A percentile compares a stretch with the other conserved stretches of the same genome.
phyloP scores from a whole-genome alignment of 92 coral and sea anemone species.

The Scolanthus callimorphus region DNA sequence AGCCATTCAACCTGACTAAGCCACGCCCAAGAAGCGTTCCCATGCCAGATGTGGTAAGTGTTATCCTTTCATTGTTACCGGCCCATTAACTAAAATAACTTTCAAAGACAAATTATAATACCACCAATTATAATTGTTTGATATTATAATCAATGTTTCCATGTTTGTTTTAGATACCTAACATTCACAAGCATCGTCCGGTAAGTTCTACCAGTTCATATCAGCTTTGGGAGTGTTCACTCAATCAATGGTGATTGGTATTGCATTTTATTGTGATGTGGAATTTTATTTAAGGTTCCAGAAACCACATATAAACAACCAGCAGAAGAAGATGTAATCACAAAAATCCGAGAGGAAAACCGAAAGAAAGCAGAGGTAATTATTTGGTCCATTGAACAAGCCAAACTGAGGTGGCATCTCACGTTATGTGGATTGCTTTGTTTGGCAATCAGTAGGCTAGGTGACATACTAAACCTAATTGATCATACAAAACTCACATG shows the following conservation, averaged over 20 bases:
- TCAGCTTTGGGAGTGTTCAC: background rate
- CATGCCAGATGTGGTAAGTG: conserved; percentile 89
- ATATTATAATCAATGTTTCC: no score
- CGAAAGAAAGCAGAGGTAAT: conserved; percentile 92
- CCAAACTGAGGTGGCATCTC: no score
- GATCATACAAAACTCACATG: no score
- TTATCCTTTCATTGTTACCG: no score
- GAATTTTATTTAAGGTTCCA: conserved; percentile 64
- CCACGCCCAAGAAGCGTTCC: conserved; percentile 96
- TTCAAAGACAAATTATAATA: no score
- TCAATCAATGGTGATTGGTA: background rate
- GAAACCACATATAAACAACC: conserved; percentile 88
- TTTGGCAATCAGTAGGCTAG: no score
- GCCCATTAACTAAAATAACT: no score
- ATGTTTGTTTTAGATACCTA: conserved; percentile 68
- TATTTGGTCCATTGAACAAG: no score
- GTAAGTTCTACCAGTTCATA: conserved; percentile 75
- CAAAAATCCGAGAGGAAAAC: conserved; percentile 70
- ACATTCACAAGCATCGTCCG: conserved; percentile 66
- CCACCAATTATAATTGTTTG: no score
- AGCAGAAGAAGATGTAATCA: conserved; percentile 66
- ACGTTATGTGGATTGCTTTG: no score
- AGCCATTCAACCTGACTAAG: conserved; percentile 90
- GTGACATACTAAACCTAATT: no score
- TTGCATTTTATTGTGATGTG: no score